Percentiles rank a stretch among this genome's conserved stretches.
Conservation (phyloP, 2,797 vertebrate genomes). For the Eupleurogrammus muticus region DNA sequence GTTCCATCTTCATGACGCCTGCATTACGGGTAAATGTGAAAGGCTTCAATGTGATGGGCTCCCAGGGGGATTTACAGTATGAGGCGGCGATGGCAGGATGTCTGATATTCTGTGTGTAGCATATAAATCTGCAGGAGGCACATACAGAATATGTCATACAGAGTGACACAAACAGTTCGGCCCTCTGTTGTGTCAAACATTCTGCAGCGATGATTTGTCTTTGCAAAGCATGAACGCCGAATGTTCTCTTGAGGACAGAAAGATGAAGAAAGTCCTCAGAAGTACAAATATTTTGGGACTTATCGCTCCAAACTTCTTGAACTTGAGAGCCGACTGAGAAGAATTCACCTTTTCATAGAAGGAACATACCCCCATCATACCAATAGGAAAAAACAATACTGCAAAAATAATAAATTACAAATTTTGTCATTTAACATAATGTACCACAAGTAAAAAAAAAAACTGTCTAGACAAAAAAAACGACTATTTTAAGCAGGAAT, state of each 20-base stretch:
- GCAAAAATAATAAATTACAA: too few relatives aligned
- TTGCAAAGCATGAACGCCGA: not conserved
- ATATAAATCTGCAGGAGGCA: conserved; percentile 29
- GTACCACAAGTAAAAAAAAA: too few relatives aligned
- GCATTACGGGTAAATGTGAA: conserved; percentile 61
- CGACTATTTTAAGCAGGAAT: too few relatives aligned
- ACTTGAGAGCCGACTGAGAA: not conserved
- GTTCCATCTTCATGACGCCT: conserved; percentile 56
- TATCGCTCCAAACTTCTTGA: not conserved
- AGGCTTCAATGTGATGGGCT: conserved; percentile 52
- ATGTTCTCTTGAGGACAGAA: conserved; percentile 4
- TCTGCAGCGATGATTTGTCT: conserved; percentile 32
- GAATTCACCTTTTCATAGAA: not conserved
- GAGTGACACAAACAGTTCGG: not conserved
- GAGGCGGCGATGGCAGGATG: conserved; percentile 25
- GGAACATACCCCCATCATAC: not conserved
- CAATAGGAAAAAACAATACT: not conserved
- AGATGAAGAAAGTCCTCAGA: not conserved
- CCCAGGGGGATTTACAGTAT: conserved; percentile 39
- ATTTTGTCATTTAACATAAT: not conserved
- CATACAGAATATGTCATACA: conserved; percentile 11
- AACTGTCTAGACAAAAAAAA: too few relatives aligned
- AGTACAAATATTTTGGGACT: not conserved
- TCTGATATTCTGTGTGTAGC: conserved; percentile 19
- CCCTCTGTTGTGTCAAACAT: conserved; percentile 19